Evolutionary conservation across 2,113 vertebrate genomes (phyloP).

Genomic region (Egretta garzetta): DNA sequence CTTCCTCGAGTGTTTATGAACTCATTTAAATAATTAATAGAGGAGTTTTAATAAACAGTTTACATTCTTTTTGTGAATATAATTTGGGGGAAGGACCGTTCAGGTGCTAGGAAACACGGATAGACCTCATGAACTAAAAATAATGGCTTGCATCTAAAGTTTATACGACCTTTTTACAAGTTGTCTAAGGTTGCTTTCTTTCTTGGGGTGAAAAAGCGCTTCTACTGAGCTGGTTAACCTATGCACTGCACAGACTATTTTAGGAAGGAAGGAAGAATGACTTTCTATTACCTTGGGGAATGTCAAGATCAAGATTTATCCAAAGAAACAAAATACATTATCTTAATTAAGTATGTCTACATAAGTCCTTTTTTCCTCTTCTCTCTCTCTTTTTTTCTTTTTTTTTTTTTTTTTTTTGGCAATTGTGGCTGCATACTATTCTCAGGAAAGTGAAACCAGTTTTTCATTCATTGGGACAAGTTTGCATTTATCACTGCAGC

Average conservation of each 20-base stretch:
- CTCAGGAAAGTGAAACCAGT: background rate
- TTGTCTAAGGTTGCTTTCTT: background rate
- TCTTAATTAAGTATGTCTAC: background rate
- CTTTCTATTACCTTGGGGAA: background rate
- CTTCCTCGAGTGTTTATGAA: constrained; percentile 68
- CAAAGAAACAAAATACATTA: background rate
- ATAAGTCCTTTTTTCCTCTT: background rate
- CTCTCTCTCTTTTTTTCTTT: too few species aligned
- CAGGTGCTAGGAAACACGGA: background rate
- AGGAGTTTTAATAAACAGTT: constrained; percentile 60
- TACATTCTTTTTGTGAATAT: constrained; percentile 64
- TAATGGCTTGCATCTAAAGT: constrained; percentile 14
- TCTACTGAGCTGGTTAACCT: background rate
- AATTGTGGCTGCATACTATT: background rate
- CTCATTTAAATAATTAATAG: constrained; percentile 67
- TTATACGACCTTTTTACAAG: constrained; percentile 23
- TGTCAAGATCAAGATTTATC: background rate
- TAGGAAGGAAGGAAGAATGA: background rate
- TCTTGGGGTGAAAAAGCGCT: background rate
- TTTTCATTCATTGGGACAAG: background rate
- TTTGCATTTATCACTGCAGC: background rate
- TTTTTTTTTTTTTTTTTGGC: background rate
- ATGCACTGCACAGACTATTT: background rate
- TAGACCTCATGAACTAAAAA: constrained; percentile 42
- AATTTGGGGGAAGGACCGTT: constrained; percentile 36